Conservation (phyloP, 1,140 invertebrate species). For the Calephelis nemesis region DNA sequence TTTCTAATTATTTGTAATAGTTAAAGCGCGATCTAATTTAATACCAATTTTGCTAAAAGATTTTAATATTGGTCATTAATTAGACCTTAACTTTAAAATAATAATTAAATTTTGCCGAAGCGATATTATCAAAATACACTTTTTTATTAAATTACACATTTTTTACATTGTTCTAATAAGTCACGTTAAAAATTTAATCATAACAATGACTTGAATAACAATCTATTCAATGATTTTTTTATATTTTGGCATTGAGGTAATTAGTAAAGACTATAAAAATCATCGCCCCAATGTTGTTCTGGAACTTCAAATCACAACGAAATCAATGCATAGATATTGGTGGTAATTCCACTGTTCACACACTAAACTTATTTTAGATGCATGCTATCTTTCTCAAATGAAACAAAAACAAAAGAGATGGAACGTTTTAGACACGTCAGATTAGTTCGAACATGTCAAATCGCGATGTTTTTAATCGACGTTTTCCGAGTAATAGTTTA, state of each 20-base stretch:
- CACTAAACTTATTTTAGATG: no score
- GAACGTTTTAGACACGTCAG: no score
- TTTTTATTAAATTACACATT: not conserved
- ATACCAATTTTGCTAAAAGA: not conserved
- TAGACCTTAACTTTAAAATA: not conserved
- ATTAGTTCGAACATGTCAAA: no score
- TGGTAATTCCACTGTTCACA: no score
- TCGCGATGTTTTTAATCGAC: no score
- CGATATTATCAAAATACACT: conserved; percentile 12
- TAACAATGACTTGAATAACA: not conserved
- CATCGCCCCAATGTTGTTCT: not conserved
- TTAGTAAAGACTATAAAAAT: not conserved
- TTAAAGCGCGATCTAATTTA: not conserved
- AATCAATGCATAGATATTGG: no score
- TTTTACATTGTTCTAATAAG: conserved; percentile 9
- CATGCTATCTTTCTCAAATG: no score
- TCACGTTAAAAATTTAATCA: not conserved
- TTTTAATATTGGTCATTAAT: not conserved
- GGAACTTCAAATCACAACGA: not conserved
- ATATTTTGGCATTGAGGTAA: conserved; percentile 1
- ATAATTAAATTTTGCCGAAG: not conserved
- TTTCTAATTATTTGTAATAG: not conserved
- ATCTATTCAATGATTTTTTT: not conserved
- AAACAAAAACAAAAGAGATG: no score
- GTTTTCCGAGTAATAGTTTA: no score